Evolutionary conservation across 2,888 invertebrate species (phyloP), one percentile per base, ranked within the genome.

Genomic region (Ectemnius lituratus): DNA sequence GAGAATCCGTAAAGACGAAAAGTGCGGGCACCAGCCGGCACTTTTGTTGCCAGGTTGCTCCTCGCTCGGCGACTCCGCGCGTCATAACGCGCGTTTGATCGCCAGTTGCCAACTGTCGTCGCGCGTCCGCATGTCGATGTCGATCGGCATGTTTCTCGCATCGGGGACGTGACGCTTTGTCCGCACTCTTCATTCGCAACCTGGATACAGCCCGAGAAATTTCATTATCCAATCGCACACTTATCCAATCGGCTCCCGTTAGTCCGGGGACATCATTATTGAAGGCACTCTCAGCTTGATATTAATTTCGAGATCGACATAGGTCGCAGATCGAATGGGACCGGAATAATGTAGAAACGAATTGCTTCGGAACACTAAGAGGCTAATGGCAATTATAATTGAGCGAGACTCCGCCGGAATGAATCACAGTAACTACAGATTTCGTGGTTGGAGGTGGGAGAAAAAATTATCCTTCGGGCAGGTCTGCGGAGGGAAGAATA

Each of bases 1-100:
- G 71, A 58, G 65, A 74, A 75, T 81, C 72, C 58, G 57, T 65
- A 70, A 76, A 71, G 60, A 76, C 68, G 79, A 76, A 70, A 86
- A 83, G 80, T 85, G 82, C 83, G 85, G 84, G 85, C 80, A 83
- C 84, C 85, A 86, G 84, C 83, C 84, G 84, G 84, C 83, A 75
- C 37, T 27, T 16, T 16, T 14, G 16, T 16, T 16, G 71, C 59
- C 67, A 63, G 71, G 71, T 80, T 71, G 71, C 70, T 49, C 37
- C 58, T 45, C 37, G 37, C 37, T 37, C 37, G 37, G 16, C 0
- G n/a, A 52, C 8, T 52, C 16, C 16, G 52, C 52, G 37, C 37
- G 37, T 8, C 1, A 37, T 37, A 37, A 37, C 59, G 20, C 62
- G 49, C 49, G 13, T 14, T 46, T 16, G 62, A 47, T 80, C 62